Evolutionary conservation across 2,797 vertebrate species (phyloP).

Genomic region (Melanotaenia boesemani): DNA sequence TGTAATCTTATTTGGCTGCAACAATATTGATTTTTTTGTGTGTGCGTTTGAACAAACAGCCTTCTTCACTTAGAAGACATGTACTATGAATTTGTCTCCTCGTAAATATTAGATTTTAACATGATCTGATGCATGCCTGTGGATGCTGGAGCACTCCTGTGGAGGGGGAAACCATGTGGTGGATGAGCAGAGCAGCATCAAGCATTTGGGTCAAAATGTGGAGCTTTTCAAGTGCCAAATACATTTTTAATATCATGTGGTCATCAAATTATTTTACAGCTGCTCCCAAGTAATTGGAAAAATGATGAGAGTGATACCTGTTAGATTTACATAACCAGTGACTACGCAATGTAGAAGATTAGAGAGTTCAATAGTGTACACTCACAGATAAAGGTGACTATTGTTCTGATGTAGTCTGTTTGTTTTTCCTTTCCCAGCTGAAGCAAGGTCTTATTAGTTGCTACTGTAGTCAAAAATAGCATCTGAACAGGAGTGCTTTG

Average conservation of each 20-base stretch:
- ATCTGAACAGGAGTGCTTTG: slow-evolving; percentile 56
- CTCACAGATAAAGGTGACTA: slow-evolving; percentile 29
- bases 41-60: slow-evolving; percentile 57
- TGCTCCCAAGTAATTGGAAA: slow-evolving; percentile 25
- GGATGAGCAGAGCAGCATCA: slow-evolving; percentile 37
- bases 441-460: slow-evolving; percentile 50
- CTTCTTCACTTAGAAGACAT: slow-evolving; percentile 26
- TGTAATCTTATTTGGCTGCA: slow-evolving; percentile 59
- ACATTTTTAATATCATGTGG: slow-evolving; percentile 67
- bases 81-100: slow-evolving; percentile 15
- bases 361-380: not conserved
- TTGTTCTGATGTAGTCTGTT: slow-evolving; percentile 3
- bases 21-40: slow-evolving; percentile 63
- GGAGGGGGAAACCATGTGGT: slow-evolving; percentile 46
- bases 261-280: slow-evolving; percentile 61
- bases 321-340: not conserved
- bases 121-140: slow-evolving; percentile 43
- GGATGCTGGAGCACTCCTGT: slow-evolving; percentile 25
- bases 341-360: slow-evolving; percentile 7
- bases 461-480: slow-evolving; percentile 67
- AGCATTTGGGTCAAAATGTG: slow-evolving; percentile 67
- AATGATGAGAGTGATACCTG: slow-evolving; percentile 15
- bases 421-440: slow-evolving; percentile 20
- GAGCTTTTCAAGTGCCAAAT: slow-evolving; percentile 42
- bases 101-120: slow-evolving; percentile 39